Base-by-base conservation (phyloP, 2,888 invertebrate genomes). In the Cyrtodaria siliqua region DNA sequence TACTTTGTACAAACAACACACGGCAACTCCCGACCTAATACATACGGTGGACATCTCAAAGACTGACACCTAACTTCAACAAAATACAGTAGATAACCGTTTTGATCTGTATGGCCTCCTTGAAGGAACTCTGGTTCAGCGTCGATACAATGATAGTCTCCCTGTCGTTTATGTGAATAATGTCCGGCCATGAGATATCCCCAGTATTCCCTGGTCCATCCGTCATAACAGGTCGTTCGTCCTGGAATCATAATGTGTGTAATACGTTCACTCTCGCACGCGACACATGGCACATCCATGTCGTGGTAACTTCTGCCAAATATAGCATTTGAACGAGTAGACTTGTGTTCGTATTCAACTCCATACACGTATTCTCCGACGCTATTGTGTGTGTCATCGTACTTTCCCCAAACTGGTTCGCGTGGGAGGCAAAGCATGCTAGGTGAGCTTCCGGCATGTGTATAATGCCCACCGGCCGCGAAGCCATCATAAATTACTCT, bases 1-100 rank as follows among this genome's bases (percentile, higher is more conserved):
- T 53, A 69, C 42, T 73, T 83, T 2, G 75, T 64, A 42, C 84
- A 84, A 12, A 84, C 79, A n/a, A 53, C 81, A 56, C 83, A 84
- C 18, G 76, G 59, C 9, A 84, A n/a, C 26, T 78, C 73, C 27
- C 62, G 26, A 9, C 71, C 74, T 23, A 53, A 18, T 0, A 67
- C 67, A 57, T 81, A 84, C 1, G 23, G 53, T 9, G 83, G 82
- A 64, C 84, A 84, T 2, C 79, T 71, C 12, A 83, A 60, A 0
- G 83, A 74, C 12, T 83, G 83, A 55, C 84, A 84, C 2, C 18
- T 24, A 6, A 56, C 62, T 23, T 69, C 63, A 1, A 84, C 83
- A 6, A 49, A 26, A 61, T 82, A 73, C 3, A 85, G 29, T 20
- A 75, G 40, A 47, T 20, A 64, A 2, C 79, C 80, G 16, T 75